phyloP scores from a whole-genome alignment of 2,113 vertebrate species.

The Chroicocephalus ridibundus region DNA sequence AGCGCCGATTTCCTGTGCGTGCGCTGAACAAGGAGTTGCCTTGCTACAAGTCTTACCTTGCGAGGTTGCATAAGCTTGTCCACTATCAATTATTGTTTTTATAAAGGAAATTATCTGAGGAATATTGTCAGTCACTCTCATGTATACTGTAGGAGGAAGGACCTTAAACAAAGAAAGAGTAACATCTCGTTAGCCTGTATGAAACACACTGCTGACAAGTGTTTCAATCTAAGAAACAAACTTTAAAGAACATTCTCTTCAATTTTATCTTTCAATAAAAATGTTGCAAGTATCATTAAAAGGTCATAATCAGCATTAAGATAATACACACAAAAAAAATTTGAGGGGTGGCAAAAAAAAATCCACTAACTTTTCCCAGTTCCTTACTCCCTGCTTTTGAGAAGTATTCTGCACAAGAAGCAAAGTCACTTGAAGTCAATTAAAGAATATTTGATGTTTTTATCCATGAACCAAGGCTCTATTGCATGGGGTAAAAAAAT shows the following conservation, averaged over 20 bases:
- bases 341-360: background rate
- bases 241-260: background rate
- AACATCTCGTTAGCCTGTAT: background rate
- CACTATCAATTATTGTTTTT: slow-evolving; percentile 79
- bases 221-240: background rate
- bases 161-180: slow-evolving; percentile 73
- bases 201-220: background rate
- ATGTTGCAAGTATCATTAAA: background rate
- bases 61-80: slow-evolving; percentile 85
- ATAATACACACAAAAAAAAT: background rate
- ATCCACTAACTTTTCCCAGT: fast-evolving
- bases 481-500: background rate
- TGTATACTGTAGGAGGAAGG: slow-evolving; percentile 84
- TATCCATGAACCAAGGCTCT: background rate
- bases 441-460: background rate
- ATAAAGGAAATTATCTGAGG: slow-evolving; percentile 89
- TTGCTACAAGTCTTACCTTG: slow-evolving; percentile 73
- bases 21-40: background rate
- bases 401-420: background rate
- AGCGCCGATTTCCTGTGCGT: background rate
- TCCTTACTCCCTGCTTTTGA: background rate
- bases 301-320: background rate
- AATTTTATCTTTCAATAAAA: background rate
- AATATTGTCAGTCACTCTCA: slow-evolving; percentile 94
- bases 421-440: background rate